Evolutionary conservation across 1,140 invertebrate species (phyloP), one percentile per base, ranked within the genome.

Genomic region (Drosophila sulfurigaster): DNA sequence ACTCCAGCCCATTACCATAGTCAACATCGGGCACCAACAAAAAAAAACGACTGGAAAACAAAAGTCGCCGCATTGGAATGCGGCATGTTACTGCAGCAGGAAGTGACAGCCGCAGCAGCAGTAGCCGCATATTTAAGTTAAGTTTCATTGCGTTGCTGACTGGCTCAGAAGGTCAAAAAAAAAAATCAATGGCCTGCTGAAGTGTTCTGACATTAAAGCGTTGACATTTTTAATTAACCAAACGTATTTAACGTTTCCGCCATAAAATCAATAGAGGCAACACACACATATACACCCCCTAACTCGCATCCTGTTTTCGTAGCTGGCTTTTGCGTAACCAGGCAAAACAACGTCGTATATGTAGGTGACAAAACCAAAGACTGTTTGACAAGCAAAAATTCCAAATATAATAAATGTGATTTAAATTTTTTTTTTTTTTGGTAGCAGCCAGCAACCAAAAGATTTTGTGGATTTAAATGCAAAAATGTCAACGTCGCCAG

Each of bases 261-360:
- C 51, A 16, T 16, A 75, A 75, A 75, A 75, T 75, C 72, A 75
- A 75, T 75, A 70, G 28, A 52, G 35, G 46, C 66, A 28, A 16
- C 48, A 32, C 25, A 32, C 32, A 32, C 32, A 32, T 8, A 8
- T 32, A 32, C 38, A 16, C 11, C n/a, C n/a, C 35, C 20, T 5
- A 64, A 8, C 25, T 20, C 7, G 20, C 56, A 46, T 48, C 38
- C 60, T 45, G 20, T 52, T 48, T 56, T 8, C 35, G 8, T 38
- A 75, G 83, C 66, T 88, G 73, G 78, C 73, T 72, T 75, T 87
- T 87, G 83, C 70, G 60, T 83, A 80, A 88, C 64, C 60, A 75
- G 4, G 30, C 48, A 70, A 67, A 64, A 58, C 16, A 28, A 45
- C 28, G 38, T 10, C 20, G 11, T 46, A 25, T 46, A 30, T 16